These are phyloP conservation scores for Cinclus mexicanus DNA, from an alignment of 2,113 vertebrate genomes.

Conservation along the genomic window DNA sequence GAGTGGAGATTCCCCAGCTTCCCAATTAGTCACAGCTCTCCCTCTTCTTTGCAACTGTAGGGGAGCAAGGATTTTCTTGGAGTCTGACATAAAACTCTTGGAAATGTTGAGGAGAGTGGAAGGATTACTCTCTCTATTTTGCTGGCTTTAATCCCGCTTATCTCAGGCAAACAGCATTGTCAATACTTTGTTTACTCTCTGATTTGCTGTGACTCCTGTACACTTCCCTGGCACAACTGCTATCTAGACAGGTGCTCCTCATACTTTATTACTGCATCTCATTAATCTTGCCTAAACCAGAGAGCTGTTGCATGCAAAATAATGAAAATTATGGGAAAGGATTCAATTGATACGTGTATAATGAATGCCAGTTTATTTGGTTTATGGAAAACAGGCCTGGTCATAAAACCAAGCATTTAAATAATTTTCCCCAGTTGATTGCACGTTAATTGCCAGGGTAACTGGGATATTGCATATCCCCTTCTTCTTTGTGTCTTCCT, in stretches of 20 bases:
- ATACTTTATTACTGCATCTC: not conserved
- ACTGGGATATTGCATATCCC: not conserved
- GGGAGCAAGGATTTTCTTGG: not conserved
- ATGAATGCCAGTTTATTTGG: not conserved
- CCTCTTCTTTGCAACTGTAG: not conserved
- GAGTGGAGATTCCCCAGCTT: not conserved
- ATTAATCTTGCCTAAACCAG: not conserved
- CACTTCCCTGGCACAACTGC: not conserved
- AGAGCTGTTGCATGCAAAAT: not conserved
- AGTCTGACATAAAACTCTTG: not conserved
- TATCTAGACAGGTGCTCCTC: not conserved
- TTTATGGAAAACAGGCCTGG: not conserved
- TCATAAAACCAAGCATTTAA: not conserved
- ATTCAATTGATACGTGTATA: not conserved
- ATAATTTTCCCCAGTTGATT: not conserved
- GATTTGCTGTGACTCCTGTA: not conserved
- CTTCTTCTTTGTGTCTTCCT: not conserved
- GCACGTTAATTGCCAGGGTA: not conserved
- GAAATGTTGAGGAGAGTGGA: not conserved
- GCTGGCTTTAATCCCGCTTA: not conserved
- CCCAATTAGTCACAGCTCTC: conserved; percentile 2
- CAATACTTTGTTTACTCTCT: not conserved
- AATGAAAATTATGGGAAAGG: not conserved
- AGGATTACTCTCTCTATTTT: not conserved
- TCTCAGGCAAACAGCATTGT: not conserved